Base-by-base conservation (phyloP, 2,797 vertebrate genomes). In the Chrysolophus pictus region DNA sequence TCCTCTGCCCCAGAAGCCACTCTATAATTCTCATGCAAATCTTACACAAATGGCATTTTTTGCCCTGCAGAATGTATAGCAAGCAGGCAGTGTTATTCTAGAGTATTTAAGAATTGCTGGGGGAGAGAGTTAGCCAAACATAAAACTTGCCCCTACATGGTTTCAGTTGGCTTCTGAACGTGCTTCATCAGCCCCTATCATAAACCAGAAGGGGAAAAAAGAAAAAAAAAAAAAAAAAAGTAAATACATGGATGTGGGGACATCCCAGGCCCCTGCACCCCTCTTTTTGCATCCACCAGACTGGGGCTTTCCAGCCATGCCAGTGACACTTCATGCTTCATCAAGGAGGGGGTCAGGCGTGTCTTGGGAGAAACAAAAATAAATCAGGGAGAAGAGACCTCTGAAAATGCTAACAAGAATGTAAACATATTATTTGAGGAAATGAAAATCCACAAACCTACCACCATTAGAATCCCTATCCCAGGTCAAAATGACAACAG, bases 181-280 rank as follows among this genome's bases (percentile, higher is more conserved):
- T 29, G 10, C 2, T 68, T 87, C n/a, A 28, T 26, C 47, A 33
- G 19, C 16, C n/a, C 0, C 1, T 51, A 60, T 46, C 39, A 6
- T 41, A 49, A 53, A 10, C 22, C 1, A 1, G 37, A 49, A 62
- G 11, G 24, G 31, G 41, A 14, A 74, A 85, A 80, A 2, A 4
- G 13, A 8, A 15, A 9, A 3, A n/a, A 31, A 55, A 17, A 6
- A 2, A n/a, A n/a, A 59, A 15, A 51, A 28, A 9, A 26, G 28
- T 0, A 6, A 41, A 7, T 31, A 5, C 2, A 0, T 1, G 31
- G 37, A 51, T 47, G 19, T 24, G 7, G 37, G 18, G 9, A n/a
- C 4, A 39, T 9, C 35, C 9, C 53, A 41, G 6, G 11, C 39
- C 5, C 35, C 24, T 59, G n/a, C 14, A 44, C 18, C 3, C 10